Evolutionary conservation across 2,888 invertebrate species (phyloP).

Genomic region (Andrena praecox): DNA sequence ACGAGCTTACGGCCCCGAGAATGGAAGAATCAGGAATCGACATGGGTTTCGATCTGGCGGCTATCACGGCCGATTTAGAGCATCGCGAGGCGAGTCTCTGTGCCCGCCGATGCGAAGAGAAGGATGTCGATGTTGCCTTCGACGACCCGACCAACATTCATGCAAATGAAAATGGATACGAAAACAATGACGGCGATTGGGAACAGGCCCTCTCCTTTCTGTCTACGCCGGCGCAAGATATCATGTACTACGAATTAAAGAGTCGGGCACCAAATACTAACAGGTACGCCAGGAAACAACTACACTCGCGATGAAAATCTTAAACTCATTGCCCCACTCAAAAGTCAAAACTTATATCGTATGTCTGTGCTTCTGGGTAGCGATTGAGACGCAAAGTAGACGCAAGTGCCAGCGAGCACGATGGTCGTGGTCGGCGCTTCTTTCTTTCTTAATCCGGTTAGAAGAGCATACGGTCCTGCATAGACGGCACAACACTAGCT

Average conservation of each 20-base stretch:
- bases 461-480: too few relatives aligned
- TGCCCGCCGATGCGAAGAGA: slow-evolving; percentile 26
- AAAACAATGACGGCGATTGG: slow-evolving; percentile 85
- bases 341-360: too few relatives aligned
- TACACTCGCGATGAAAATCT: not conserved
- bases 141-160: slow-evolving; percentile 45
- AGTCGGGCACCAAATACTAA: slow-evolving; percentile 88
- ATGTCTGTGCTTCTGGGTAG: too few relatives aligned
- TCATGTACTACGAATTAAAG: slow-evolving; percentile 89
- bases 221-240: slow-evolving; percentile 86
- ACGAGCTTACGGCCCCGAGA: not conserved
- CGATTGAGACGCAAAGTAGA: too few relatives aligned
- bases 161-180: slow-evolving; percentile 82
- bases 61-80: slow-evolving; percentile 85
- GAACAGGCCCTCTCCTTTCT: slow-evolving; percentile 87
- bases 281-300: slow-evolving; percentile 85
- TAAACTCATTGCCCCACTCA: too few relatives aligned
- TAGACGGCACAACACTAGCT: too few relatives aligned
- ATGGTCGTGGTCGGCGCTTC: too few relatives aligned
- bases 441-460: too few relatives aligned
- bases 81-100: slow-evolving; percentile 41
- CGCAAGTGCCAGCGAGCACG: too few relatives aligned
- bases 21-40: slow-evolving; percentile 89
- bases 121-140: slow-evolving; percentile 9
- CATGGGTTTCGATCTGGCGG: slow-evolving; percentile 88